phyloP scores from a whole-genome alignment of 1,140 invertebrate species.

The Euschistus heros region DNA sequence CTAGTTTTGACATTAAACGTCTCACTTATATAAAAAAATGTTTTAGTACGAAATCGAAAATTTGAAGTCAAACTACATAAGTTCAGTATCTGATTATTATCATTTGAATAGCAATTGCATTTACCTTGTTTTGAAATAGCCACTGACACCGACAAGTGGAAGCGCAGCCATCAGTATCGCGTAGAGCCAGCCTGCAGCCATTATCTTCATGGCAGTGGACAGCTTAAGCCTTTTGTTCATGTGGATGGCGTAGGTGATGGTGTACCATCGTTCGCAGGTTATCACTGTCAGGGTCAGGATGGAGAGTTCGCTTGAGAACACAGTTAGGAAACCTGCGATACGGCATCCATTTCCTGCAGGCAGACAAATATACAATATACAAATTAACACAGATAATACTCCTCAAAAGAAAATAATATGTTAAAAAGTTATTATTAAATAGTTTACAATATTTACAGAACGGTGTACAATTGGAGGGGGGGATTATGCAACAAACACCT shows the following conservation, averaged over 20 bases:
- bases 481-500: too few relatives aligned
- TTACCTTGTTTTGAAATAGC: conserved; percentile 35
- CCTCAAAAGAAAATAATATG: too few relatives aligned
- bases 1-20: too few relatives aligned
- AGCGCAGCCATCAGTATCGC: conserved; percentile 43
- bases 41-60: too few relatives aligned
- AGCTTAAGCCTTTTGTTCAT: conserved; percentile 45
- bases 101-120: neutral
- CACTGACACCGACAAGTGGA: conserved; percentile 47
- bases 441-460: too few relatives aligned
- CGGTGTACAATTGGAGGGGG: too few relatives aligned
- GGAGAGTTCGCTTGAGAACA: conserved; percentile 54
- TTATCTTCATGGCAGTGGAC: conserved; percentile 44
- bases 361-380: neutral
- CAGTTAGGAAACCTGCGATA: conserved; percentile 54
- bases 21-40: too few relatives aligned
- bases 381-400: too few relatives aligned
- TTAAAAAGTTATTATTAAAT: too few relatives aligned
- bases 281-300: conserved; percentile 55
- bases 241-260: conserved; percentile 51
- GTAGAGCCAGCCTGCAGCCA: conserved; percentile 43
- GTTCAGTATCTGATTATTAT: too few relatives aligned
- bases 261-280: conserved; percentile 53
- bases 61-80: too few relatives aligned
- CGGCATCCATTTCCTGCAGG: conserved; percentile 41